These are phyloP conservation scores for Saccopteryx leptura DNA, from an alignment of 2,113 vertebrate species.

Conservation along the genomic window DNA sequence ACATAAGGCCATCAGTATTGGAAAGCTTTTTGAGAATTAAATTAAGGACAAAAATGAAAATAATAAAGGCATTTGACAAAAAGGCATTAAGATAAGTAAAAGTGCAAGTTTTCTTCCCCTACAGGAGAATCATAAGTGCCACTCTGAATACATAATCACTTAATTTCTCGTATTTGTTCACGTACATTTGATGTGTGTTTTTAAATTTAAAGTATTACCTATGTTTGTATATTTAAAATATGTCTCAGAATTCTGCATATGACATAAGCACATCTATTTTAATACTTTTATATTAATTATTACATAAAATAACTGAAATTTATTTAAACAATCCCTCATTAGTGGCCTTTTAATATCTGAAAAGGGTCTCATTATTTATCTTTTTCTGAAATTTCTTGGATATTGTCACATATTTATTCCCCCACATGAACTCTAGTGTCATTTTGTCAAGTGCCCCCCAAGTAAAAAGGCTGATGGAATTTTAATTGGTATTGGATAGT, in stretches of 20 bases:
- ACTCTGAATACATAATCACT: neutral
- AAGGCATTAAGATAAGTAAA: slow-evolving; percentile 26
- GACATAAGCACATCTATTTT: neutral
- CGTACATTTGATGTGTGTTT: slow-evolving; percentile 18
- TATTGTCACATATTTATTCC: slow-evolving; percentile 61
- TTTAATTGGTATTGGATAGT: slow-evolving; percentile 68
- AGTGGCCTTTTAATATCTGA: slow-evolving; percentile 52
- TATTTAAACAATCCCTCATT: slow-evolving; percentile 59
- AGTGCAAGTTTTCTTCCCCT: neutral
- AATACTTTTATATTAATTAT: slow-evolving; percentile 52
- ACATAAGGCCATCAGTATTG: neutral
- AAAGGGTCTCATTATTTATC: slow-evolving; percentile 62
- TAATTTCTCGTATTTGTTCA: slow-evolving; percentile 39
- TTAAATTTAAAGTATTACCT: slow-evolving; percentile 11
- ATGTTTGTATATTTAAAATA: slow-evolving; percentile 45
- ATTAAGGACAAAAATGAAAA: neutral
- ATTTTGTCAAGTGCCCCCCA: slow-evolving; percentile 67
- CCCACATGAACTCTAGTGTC: slow-evolving; percentile 38
- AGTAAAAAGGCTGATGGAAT: slow-evolving; percentile 51
- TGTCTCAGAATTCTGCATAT: neutral
- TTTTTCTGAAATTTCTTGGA: slow-evolving; percentile 60
- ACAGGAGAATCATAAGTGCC: neutral
- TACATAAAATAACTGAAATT: slow-evolving; percentile 45
- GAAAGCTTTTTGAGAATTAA: neutral
- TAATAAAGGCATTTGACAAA: neutral